Evolutionary conservation across 2,113 vertebrate genomes (phyloP).

Genomic region (Ariopsis seemanni): DNA sequence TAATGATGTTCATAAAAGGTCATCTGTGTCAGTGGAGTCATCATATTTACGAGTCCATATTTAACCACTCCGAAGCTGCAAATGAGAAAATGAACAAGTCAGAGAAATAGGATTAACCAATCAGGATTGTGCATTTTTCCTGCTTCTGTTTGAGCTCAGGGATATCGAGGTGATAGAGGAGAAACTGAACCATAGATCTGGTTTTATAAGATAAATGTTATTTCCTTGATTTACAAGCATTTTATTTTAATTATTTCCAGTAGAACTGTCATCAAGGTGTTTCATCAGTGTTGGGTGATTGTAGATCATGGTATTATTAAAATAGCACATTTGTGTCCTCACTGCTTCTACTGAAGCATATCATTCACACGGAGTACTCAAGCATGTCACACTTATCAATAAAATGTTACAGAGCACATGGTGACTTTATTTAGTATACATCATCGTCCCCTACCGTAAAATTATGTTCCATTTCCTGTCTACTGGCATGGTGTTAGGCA

Average conservation of each 20-base stretch:
- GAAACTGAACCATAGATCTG: background rate
- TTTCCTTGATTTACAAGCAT: background rate
- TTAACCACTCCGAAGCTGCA: background rate
- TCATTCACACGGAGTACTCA: background rate
- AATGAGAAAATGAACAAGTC: constrained; percentile 9
- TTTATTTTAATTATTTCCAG: constrained; percentile 10
- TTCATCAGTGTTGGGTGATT: background rate
- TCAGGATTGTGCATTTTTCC: background rate
- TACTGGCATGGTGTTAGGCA: background rate
- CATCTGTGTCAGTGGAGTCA: background rate
- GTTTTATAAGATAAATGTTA: constrained; percentile 4
- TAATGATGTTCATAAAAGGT: constrained; percentile 15
- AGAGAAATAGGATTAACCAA: background rate
- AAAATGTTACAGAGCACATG: background rate
- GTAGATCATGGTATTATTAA: background rate
- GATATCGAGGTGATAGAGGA: background rate
- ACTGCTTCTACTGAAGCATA: background rate
- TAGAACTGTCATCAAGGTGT: background rate
- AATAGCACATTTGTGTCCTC: background rate
- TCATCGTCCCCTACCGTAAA: background rate
- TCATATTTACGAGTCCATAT: background rate
- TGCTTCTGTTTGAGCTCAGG: background rate
- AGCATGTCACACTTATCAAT: background rate
- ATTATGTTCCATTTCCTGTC: background rate
- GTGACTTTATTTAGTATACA: background rate